Evolutionary conservation across 2,888 invertebrate genomes (phyloP).

Genomic region (Teleiodes luculella): DNA sequence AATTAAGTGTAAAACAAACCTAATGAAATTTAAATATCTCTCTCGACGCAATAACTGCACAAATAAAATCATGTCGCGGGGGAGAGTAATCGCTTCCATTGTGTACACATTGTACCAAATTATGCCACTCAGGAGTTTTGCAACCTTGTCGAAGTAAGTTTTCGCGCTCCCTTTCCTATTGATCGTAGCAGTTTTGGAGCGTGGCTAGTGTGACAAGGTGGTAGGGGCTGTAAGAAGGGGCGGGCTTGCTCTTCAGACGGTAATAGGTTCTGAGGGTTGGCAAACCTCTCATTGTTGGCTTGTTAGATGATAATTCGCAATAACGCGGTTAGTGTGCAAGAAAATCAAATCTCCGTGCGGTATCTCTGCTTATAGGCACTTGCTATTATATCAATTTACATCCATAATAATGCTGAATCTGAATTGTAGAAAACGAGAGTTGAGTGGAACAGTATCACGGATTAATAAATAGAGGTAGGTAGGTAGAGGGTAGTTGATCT

Average conservation of each 20-base stretch:
- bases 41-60: conserved; percentile 74
- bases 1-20: conserved; percentile 80
- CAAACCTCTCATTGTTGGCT: conserved; percentile 73
- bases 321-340: conserved; percentile 59
- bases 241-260: conserved; percentile 63
- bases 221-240: conserved; percentile 58
- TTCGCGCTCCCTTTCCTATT: conserved; percentile 25
- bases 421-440: conserved; percentile 1
- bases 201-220: conserved; percentile 55
- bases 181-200: conserved; percentile 16
- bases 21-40: conserved; percentile 79
- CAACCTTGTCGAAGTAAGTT: conserved; percentile 53
- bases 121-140: conserved; percentile 48
- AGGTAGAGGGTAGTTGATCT: no score
- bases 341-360: conserved; percentile 53
- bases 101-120: conserved; percentile 66
- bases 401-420: conserved; percentile 8
- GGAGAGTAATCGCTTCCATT: conserved; percentile 74
- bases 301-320: conserved; percentile 67
- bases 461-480: no score
- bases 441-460: no score
- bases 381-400: conserved; percentile 11
- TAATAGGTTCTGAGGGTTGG: conserved; percentile 71
- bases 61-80: conserved; percentile 76
- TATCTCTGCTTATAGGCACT: conserved; percentile 9